Base-by-base conservation (phyloP, 2,888 invertebrate genomes). In the Amiota mariae region DNA sequence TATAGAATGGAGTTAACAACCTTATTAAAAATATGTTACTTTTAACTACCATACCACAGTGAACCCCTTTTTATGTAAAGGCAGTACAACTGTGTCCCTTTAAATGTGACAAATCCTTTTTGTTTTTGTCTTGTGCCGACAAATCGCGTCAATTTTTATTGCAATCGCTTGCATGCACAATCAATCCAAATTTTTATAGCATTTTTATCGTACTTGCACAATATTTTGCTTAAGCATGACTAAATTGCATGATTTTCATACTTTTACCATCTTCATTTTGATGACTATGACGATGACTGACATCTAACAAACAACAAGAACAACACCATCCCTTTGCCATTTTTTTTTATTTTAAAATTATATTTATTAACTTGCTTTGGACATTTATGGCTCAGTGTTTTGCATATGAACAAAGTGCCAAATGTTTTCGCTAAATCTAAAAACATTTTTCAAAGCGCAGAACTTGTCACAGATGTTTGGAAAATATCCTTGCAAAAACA, bases 171-270 rank as follows among this genome's bases (percentile, higher is more conserved):
- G 78, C 75, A 74, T 36, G 36, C 36, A 36, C 36, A 36, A 36
- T 57, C 75, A 74, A 75, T 49, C 70, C 70, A 71, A 70, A 64
- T 81, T 85, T 87, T 87, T 88, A 87, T 87, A 81, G 84, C 85
- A 81, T 79, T 85, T 87, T 86, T 87, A 86, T 87, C 81, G 81
- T 80, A 78, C 80, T 82, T 85, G 76, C 79, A 83, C 76, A 76
- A 80, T 80, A 79, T 75, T 76, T 82, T 80, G 79, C 73, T 81
- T 79, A 81, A 79, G 82, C 87, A 81, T 87, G 80, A 83, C 87
- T 85, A 87, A 87, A 88, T 88, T 80, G 9, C n/a, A 57, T 20
- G 57, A 15, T 57, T 15, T 57, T 13, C 18, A 51, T 36, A 36
- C 2, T 6, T 36, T 6, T 36, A 36, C 36, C 13, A n/a, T 12